Base-by-base conservation (phyloP, 1,140 invertebrate species). In the Antheraea mylitta region DNA sequence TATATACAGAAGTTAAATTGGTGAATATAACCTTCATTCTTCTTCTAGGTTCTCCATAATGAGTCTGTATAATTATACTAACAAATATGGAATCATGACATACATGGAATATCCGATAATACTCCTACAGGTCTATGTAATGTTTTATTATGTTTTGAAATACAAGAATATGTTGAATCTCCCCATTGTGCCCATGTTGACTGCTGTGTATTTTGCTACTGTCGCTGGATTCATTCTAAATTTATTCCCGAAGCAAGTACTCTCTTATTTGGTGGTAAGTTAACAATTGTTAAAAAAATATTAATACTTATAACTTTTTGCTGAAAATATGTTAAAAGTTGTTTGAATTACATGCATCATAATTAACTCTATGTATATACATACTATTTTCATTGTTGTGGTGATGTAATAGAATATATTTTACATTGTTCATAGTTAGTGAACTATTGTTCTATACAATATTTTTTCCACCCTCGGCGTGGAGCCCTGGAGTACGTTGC, bases 61-160 rank as follows among this genome's bases (percentile, higher is more conserved):
- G 90, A 93, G 94, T 36, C 93, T 95, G 69, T 96, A 96, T 77
- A 96, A 96, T 80, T 96, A 92, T 76, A 93, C 93, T 18, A 96
- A 95, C 89, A 88, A 91, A 18, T 96, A 96, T 82, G 91, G 94
- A n/a, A 30, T 96, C 2, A 80, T 96, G 59, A 94, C 95, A 0
- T 96, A 96, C 75, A 78, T 96, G 89, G 96, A 96, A 76, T 96
- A 96, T 84, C 95, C 95, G 3, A 94, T 96, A 65, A 94, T 96
- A 72, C 77, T 96, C 70, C 63, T 94, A 0, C 95, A 96, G 90
- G 93, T 96, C 74, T 94, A 94, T 72, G 86, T 96, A n/a, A 76
- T 96, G 59, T 94, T 96, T 66, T 94, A 93, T 75, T 90, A 95
- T 63, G 94, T 95, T 3, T 70, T 96, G 7, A 93, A 94, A 75